Evolutionary conservation across 2,113 vertebrate species (phyloP), one percentile per base, ranked within the genome.

Genomic region (Rhinopithecus roxellana): DNA sequence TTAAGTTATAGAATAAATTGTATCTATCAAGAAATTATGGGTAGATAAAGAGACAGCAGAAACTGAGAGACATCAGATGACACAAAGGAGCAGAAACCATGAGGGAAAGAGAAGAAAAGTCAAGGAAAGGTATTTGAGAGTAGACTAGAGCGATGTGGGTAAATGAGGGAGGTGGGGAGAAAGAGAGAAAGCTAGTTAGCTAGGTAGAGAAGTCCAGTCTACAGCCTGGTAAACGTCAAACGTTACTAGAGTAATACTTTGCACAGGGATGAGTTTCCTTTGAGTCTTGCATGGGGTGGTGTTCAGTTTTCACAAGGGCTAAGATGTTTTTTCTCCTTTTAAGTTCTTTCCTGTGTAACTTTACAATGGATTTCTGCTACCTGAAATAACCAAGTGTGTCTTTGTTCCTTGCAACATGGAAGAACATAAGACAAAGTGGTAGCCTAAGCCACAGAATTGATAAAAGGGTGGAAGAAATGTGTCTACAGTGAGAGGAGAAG

Each of bases 91-190:
- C 6, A 93, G 32, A 86, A 96, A 48, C 12, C 30, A 75, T 16
- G 45, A 32, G 16, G 30, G 12, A 82, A 93, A 93, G 5, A 93
- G 59, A 94, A 16, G 74, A 25, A 61, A 80, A 81, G 97, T 87
- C 89, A 94, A 92, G 11, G 48, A 38, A 80, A 84, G 50, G 25
- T 20, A 83, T 93, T 70, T 92, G n/a, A 96, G 82, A 92, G 92
- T 70, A 4, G 80, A 59, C 6, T 74, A 59, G 90, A 95, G 0
- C 82, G 4, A 97, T 90, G 96, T 0, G 10, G 64, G 3, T 27
- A 35, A 92, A 67, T 59, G 17, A 93, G 1, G 22, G 78, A 72
- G 2, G 11, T 8, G 50, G 16, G 8, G 17, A 18, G 48, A 69
- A 38, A 70, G 32, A 27, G 32, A 25, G 16, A 13, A 22, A 70